Percentiles rank a stretch among this genome's conserved stretches.
Evolutionary conservation across 2,113 vertebrate genomes (phyloP).

Genomic region (Nyctereutes procyonoides): DNA sequence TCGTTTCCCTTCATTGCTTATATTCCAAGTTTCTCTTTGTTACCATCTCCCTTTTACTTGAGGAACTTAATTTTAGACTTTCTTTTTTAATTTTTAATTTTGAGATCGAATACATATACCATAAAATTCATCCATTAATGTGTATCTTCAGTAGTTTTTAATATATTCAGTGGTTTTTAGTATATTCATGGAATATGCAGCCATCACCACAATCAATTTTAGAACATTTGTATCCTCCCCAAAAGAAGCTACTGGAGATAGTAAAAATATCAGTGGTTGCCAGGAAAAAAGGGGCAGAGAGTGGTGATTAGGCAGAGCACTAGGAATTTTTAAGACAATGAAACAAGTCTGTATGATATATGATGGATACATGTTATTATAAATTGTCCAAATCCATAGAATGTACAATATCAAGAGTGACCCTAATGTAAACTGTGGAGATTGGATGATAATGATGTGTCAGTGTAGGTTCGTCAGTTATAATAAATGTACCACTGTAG

Average conservation of each 20-base stretch:
- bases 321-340: neutral
- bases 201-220: neutral
- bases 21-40: neutral
- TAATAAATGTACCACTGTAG: neutral
- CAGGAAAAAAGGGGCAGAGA: neutral
- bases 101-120: neutral
- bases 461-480: neutral
- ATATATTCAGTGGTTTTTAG: neutral
- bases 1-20: neutral
- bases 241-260: neutral
- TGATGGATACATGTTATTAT: neutral
- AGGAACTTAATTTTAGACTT: neutral
- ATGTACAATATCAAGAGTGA: neutral
- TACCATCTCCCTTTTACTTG: neutral
- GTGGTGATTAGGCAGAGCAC: neutral
- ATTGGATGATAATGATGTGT: neutral
- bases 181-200: neutral
- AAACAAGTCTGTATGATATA: neutral
- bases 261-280: neutral
- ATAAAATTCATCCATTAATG: neutral
- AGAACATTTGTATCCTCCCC: neutral
- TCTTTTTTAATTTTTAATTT: neutral
- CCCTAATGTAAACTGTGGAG: neutral
- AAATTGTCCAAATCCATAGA: neutral
- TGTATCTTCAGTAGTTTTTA: neutral